Percentiles rank a stretch among this genome's conserved stretches.
These are phyloP conservation scores for Hypothenemus hampei DNA, from an alignment of 1,140 invertebrate species.

Conservation along the genomic window DNA sequence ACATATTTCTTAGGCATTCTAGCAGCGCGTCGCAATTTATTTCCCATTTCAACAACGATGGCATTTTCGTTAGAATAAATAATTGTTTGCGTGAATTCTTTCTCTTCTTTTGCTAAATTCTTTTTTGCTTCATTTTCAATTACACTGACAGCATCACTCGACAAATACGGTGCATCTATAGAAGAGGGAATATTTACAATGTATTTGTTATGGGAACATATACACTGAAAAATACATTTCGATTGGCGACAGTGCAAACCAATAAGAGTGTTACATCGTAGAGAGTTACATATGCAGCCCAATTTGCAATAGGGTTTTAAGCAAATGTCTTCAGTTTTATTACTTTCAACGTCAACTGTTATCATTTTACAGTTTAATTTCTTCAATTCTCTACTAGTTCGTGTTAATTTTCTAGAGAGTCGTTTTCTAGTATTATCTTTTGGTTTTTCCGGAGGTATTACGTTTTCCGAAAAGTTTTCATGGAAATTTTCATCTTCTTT, in stretches of 20 bases:
- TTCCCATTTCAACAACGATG: constrained; percentile 42
- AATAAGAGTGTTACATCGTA: constrained; percentile 33
- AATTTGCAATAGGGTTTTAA: constrained; percentile 44
- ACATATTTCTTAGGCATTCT: constrained; percentile 43
- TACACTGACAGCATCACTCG: constrained; percentile 38
- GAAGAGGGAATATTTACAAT: not conserved
- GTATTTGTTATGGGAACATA: constrained; percentile 36
- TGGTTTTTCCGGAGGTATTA: no score
- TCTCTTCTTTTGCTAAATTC: constrained; percentile 45
- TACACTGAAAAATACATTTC: constrained; percentile 49
- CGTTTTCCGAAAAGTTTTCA: no score
- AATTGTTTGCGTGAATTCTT: constrained; percentile 47
- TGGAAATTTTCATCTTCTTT: constrained; percentile 40
- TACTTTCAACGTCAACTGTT: constrained; percentile 37
- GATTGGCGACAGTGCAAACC: constrained; percentile 45
- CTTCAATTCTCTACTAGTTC: constrained; percentile 41
- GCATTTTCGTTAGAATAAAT: constrained; percentile 45
- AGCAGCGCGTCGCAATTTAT: constrained; percentile 38
- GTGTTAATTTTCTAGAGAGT: not conserved
- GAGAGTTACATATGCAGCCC: constrained; percentile 49
- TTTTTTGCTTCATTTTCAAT: constrained; percentile 44
- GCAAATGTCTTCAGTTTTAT: constrained; percentile 35
- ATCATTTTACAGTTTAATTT: constrained; percentile 46
- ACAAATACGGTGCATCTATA: no score
- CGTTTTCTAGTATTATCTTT: no score